Percentiles rank a stretch among this genome's conserved stretches.
phyloP scores from a whole-genome alignment of 2,888 invertebrate genomes.

The Cerastis rubricosa region DNA sequence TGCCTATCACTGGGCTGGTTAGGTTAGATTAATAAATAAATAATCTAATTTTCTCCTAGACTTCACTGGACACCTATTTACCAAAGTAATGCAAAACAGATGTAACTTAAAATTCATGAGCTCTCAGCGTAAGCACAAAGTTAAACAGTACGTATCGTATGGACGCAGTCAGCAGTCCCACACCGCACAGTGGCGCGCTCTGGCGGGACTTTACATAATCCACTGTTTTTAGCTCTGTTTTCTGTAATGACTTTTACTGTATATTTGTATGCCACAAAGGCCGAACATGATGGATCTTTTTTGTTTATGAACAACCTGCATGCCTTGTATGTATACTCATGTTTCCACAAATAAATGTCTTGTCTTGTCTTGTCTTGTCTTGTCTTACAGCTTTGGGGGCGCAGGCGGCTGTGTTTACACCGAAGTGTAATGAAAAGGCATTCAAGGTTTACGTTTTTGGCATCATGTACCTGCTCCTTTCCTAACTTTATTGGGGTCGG shows the following conservation, averaged over 20 bases:
- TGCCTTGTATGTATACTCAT: too few relatives aligned
- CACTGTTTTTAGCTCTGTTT: conserved; percentile 60
- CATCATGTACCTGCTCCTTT: too few relatives aligned
- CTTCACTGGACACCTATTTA: neutral
- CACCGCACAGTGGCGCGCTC: conserved; percentile 61
- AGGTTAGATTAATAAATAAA: too few relatives aligned
- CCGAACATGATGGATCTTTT: too few relatives aligned
- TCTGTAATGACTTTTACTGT: too few relatives aligned
- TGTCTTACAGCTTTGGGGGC: conserved; percentile 56
- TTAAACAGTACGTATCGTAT: conserved; percentile 68
- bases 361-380: too few relatives aligned
- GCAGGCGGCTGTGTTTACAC: conserved; percentile 59
- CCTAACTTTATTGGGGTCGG: too few relatives aligned
- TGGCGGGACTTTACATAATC: conserved; percentile 51
- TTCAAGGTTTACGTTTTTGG: neutral
- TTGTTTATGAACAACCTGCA: too few relatives aligned
- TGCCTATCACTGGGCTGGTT: too few relatives aligned
- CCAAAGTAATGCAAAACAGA: conserved; percentile 17
- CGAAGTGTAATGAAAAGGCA: conserved; percentile 31
- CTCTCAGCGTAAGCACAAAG: conserved; percentile 53
- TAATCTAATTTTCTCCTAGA: neutral
- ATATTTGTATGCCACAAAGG: too few relatives aligned
- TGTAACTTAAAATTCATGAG: conserved; percentile 37
- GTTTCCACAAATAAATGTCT: too few relatives aligned
- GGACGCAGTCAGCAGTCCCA: conserved; percentile 67